These are phyloP conservation scores for Gryllus bimaculatus DNA, from an alignment of 1,140 invertebrate genomes.

Conservation along the genomic window DNA sequence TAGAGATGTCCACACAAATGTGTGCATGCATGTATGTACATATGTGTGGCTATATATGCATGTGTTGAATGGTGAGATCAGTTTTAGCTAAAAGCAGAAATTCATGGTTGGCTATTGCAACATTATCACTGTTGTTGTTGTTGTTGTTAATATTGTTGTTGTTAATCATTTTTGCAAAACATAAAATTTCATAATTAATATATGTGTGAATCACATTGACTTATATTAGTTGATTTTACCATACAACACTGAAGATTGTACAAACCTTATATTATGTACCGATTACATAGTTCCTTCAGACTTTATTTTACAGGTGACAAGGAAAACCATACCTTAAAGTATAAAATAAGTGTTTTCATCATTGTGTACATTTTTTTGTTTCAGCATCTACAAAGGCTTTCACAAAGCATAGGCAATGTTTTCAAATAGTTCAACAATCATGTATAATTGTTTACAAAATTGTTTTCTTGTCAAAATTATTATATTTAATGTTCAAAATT, in stretches of 20 bases:
- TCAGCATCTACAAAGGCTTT: too few relatives aligned
- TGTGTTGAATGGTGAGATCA: not conserved
- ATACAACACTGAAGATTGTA: not conserved
- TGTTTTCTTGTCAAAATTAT: too few relatives aligned
- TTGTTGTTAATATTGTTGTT: not conserved
- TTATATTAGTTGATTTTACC: not conserved
- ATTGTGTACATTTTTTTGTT: too few relatives aligned
- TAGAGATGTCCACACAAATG: not conserved
- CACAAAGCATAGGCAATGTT: too few relatives aligned
- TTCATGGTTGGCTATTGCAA: not conserved
- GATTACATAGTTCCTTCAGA: not conserved
- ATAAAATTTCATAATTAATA: not conserved
- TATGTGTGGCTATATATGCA: not conserved
- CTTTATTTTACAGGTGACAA: not conserved
- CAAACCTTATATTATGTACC: not conserved
- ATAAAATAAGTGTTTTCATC: not conserved
- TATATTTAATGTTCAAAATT: too few relatives aligned
- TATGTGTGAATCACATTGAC: not conserved
- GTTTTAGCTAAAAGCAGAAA: not conserved
- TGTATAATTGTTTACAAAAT: too few relatives aligned
- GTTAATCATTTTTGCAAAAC: not conserved
- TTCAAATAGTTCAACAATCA: too few relatives aligned
- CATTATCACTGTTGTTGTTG: not conserved
- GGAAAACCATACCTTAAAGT: not conserved
- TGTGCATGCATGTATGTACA: not conserved